Percentiles rank a stretch among this genome's conserved stretches.
phyloP scores from a whole-genome alignment of 2,888 invertebrate genomes.

The Cephonodes hylas region DNA sequence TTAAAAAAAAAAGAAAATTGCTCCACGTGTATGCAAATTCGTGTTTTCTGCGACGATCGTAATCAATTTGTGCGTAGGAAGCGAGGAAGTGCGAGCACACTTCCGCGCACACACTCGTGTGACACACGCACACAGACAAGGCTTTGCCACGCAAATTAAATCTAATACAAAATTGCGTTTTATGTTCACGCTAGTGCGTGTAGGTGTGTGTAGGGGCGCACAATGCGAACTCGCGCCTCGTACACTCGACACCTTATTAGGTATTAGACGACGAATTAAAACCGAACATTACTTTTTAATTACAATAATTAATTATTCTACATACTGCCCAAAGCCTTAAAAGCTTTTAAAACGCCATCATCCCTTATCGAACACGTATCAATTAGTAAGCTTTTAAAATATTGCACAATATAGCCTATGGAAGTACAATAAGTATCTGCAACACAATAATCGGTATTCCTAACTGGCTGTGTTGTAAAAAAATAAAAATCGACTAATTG shows the following conservation, averaged over 20 bases:
- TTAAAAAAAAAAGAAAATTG: constrained; percentile 41
- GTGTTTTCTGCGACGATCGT: constrained; percentile 75
- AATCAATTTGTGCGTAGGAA: constrained; percentile 80
- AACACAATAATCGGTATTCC: background rate
- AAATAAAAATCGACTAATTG: background rate
- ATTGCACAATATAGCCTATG: background rate
- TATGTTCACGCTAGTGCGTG: constrained; percentile 75
- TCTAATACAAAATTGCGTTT: constrained; percentile 82
- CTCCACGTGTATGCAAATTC: constrained; percentile 74
- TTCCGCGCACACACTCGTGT: constrained; percentile 50
- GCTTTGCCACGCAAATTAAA: constrained; percentile 74
- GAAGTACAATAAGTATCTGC: background rate
- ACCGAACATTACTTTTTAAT: background rate
- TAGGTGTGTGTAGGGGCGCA: constrained; percentile 72
- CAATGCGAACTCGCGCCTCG: constrained; percentile 68
- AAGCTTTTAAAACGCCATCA: background rate
- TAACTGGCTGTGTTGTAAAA: background rate
- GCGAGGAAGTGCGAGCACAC: constrained; percentile 58
- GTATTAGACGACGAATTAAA: constrained; percentile 43
- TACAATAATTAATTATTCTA: background rate
- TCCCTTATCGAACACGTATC: background rate
- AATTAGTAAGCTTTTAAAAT: background rate
- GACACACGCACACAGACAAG: constrained; percentile 40
- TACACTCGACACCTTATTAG: constrained; percentile 56
- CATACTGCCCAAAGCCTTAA: background rate